These are phyloP conservation scores for Enteromius fasciolatus DNA, from an alignment of 2,797 vertebrate species.

Conservation along the genomic window DNA sequence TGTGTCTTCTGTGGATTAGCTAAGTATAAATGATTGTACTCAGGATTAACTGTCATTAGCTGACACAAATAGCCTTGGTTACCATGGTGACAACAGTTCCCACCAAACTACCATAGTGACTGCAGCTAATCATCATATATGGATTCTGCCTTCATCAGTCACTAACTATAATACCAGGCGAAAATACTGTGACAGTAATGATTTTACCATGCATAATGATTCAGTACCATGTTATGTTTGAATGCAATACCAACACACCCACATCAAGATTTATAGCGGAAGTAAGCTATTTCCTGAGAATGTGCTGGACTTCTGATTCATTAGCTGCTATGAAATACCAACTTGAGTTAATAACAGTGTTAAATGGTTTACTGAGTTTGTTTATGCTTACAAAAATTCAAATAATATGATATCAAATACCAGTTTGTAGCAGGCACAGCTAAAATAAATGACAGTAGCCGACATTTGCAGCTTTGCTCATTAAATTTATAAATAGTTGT, in stretches of 20 bases:
- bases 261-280: background rate
- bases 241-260: background rate
- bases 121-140: background rate
- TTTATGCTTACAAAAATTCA: background rate
- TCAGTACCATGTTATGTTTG: background rate
- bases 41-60: background rate
- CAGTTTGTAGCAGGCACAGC: background rate
- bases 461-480: background rate
- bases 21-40: background rate
- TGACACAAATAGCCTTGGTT: slow-evolving; percentile 13
- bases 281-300: background rate
- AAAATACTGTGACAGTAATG: background rate
- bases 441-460: background rate
- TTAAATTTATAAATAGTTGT: background rate
- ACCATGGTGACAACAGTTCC: slow-evolving; percentile 16
- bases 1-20: background rate
- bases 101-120: background rate
- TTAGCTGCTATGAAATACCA: background rate
- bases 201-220: background rate
- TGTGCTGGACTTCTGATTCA: background rate
- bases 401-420: background rate
- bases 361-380: background rate
- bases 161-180: background rate
- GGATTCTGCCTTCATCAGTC: background rate
- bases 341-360: background rate